Base-by-base conservation (phyloP, 1,140 invertebrate species). In the Gryllus bimaculatus region DNA sequence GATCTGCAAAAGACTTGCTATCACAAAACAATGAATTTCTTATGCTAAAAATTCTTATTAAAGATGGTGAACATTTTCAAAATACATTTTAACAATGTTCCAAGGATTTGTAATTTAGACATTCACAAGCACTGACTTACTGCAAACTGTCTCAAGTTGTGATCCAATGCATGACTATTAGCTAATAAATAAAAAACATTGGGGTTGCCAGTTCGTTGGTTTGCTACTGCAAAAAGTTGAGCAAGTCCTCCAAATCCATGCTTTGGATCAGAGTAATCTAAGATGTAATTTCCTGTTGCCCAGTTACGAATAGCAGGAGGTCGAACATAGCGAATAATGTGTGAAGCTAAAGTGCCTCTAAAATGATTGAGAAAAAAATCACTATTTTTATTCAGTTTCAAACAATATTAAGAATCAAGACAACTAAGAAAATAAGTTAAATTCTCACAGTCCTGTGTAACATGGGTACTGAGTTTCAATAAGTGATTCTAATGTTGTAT, bases 401-500 rank as follows among this genome's bases (percentile, higher is more conserved):
- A 73, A 73, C 6, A n/a, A 10, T 75, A 10, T 39, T 75, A n/a
- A 75, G 74, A 75, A 75, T 75, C 20, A 75, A 75, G 12, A 8
- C 10, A 39, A 75, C 75, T 26, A 39, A 48, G n/a, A 15, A 18
- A 49, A 15, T 77, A 6, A 74, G 21, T 48, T 13, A 39, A 13
- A 75, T 73, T 85, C 87, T 87, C 86, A 90, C 90, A 91, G 84
- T 79, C 88, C 85, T 76, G 85, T 84, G 81, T 90, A 91, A 82
- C 91, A 92, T 3, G 90, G 90, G 83, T 88, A 90, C 0, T 89
- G 90, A 0, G 90, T 91, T 26, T 87, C 87, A 78, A 91, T 89
- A 81, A 93, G 85, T 75, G 90, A 93, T 78, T 91, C 91, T 21
- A 93, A 85, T 8, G 91, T 92, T 0, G 91, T 91, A 80, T 92